Evolutionary conservation across 2,888 invertebrate species (phyloP), one percentile per base, ranked within the genome.

Genomic region (Scaptomyza tumidula): DNA sequence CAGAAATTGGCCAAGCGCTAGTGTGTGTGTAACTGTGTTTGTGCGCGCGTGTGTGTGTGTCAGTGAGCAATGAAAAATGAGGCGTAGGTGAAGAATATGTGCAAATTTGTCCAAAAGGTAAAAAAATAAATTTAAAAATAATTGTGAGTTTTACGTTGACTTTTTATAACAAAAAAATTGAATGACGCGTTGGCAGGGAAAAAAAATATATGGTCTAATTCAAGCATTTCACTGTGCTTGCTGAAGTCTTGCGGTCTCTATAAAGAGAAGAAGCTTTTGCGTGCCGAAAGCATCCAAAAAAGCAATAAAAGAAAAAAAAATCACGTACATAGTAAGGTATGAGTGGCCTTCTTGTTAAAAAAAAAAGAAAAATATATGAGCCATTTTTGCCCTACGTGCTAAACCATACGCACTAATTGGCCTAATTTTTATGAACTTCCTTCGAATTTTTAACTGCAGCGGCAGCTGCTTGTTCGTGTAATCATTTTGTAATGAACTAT

Each of bases 51-150:
- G 83, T 79, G 78, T 79, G 78, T 68, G 82, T 86, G 81, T 67
- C 60, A 72, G 75, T 78, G 76, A 66, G 86, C 76, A 70, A 72
- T 76, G 80, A 88, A 83, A 83, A 83, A 88, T 84, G 78, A 88
- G 83, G 83, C 83, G 83, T 83, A 83, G 84, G 75, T 75, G 78
- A 75, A 75, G 70, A 84, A 83, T 69, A 83, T 86, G 85, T 85
- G 80, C 71, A 80, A 83, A 86, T 60, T 65, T 71, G 52, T 71
- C 59, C 50, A 80, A 87, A 83, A 86, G 86, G 84, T 88, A 86
- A 39, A 66, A 65, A 50, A 52, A 64, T 24, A 62, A 39, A 39
- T 35, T 2, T 14, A 46, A 41, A 71, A 62, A 50, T 57, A 41
- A n/a, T 31, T 16, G 39, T 53, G 31, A 64, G 9, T 54, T 65